phyloP scores from a whole-genome alignment of 2,113 vertebrate species.

The Lepus europaeus region DNA sequence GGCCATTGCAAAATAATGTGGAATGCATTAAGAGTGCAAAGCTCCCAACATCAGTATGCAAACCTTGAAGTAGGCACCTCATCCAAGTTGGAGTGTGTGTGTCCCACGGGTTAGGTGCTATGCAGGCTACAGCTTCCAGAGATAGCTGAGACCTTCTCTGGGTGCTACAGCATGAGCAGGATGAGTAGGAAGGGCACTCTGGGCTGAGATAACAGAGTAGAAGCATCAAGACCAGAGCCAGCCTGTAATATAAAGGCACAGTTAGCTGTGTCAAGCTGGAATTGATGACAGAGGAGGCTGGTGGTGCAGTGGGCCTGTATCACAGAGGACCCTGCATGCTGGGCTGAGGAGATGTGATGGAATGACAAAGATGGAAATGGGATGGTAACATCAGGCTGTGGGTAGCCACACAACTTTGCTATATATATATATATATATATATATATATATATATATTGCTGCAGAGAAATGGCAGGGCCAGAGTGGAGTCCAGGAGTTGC shows the following conservation, averaged over 20 bases:
- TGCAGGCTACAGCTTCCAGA: background rate
- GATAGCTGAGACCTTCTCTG: background rate
- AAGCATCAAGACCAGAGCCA: background rate
- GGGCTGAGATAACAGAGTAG: background rate
- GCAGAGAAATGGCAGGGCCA: background rate
- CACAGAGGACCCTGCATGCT: background rate
- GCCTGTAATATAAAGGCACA: no score
- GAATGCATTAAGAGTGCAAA: background rate
- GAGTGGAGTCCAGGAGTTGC: background rate
- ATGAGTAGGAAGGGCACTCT: background rate
- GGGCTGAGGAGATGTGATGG: background rate
- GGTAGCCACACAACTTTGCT: background rate
- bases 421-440: background rate
- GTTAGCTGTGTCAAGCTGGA: background rate
- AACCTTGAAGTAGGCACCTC: background rate
- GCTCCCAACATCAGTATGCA: accelerated
- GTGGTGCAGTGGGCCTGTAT: background rate
- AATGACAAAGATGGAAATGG: background rate
- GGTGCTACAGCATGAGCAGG: background rate
- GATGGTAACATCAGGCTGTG: accelerated
- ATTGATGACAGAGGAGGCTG: background rate
- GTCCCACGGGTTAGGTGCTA: background rate
- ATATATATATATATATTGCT: background rate
- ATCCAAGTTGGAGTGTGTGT: no score
- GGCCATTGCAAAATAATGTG: background rate